Base-by-base conservation (phyloP, 2,113 vertebrate species). In the Baryphthengus martii region DNA sequence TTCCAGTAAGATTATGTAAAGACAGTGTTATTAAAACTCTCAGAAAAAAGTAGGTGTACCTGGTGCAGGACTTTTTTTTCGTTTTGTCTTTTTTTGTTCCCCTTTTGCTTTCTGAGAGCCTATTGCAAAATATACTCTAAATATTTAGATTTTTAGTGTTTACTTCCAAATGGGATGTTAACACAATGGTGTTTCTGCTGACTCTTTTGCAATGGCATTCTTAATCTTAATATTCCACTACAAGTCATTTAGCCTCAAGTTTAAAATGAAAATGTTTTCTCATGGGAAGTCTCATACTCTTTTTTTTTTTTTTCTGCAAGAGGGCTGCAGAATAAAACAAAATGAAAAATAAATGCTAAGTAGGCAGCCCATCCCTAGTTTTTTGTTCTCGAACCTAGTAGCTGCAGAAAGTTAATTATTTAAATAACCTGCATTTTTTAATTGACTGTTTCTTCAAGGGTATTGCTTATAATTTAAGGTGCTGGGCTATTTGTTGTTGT, bases 1-100 rank as follows among this genome's bases (percentile, higher is more conserved):
- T 90, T 85, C 40, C 49, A 87, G 26, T 86, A 80, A 81, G 56
- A 78, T 94, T 88, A 68, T 45, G 3, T 92, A 66, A 86, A 71
- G 65, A 77, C 1, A 18, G 21, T 53, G 11, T 70, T 89, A 33
- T 31, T 61, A 78, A 74, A 93, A 88, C 61, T 59, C 66, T 66
- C 13, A 55, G 39, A 67, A 77, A 61, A 40, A 53, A 39, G 44
- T 29, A 83, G 49, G 6, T 80, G 20, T 6, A 80, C 33, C 35
- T 49, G 10, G 29, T 3, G 2, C 2, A 11, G 53, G 44, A 28
- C 2, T 0, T 6, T 33, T 53, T n/a, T 33, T 61, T 18, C 58
- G n/a, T n/a, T n/a, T n/a, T n/a, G n/a, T n/a, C n/a, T n/a, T n/a
- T n/a, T n/a, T n/a, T n/a, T n/a, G 9, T 59, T 70, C 20, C 31